phyloP scores from a whole-genome alignment of 2,113 vertebrate genomes.

The Hippocampus mohnikei region DNA sequence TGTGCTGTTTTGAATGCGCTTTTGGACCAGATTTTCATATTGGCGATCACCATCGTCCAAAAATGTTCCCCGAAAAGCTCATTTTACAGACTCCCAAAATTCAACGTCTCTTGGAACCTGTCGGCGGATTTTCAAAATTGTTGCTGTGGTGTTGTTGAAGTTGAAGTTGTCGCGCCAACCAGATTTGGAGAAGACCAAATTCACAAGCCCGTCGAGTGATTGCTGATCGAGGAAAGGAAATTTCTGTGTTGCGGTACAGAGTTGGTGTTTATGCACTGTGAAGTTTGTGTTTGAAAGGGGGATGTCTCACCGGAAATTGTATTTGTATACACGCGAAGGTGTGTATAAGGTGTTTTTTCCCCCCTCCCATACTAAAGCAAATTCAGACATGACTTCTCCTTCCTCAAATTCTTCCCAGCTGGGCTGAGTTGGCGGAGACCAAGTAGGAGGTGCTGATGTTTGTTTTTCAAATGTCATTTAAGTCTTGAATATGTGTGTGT shows the following conservation, averaged over 20 bases:
- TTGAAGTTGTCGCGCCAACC: too few species aligned
- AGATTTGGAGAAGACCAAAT: neutral
- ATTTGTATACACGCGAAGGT: neutral
- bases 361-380: slow-evolving; percentile 28
- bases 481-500: slow-evolving; percentile 28
- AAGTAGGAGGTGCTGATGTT: slow-evolving; percentile 60
- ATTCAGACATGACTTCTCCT: slow-evolving; percentile 29
- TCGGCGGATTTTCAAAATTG: too few species aligned
- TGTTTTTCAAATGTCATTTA: slow-evolving; percentile 59
- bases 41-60: too few species aligned
- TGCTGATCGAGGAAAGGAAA: neutral
- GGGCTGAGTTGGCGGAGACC: slow-evolving; percentile 50
- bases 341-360: neutral
- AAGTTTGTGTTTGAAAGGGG: neutral
- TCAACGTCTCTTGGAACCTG: too few species aligned
- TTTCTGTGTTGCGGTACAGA: neutral
- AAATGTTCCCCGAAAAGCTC: too few species aligned
- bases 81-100: too few species aligned
- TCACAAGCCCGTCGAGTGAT: neutral
- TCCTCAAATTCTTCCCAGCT: slow-evolving; percentile 51
- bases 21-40: too few species aligned
- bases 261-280: neutral
- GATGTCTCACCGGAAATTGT: neutral
- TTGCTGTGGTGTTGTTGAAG: too few species aligned
- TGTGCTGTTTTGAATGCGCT: too few species aligned